Percentiles rank a stretch among this genome's conserved stretches.
Evolutionary conservation across 2,888 invertebrate species (phyloP).

Genomic region (Eilema depressum): DNA sequence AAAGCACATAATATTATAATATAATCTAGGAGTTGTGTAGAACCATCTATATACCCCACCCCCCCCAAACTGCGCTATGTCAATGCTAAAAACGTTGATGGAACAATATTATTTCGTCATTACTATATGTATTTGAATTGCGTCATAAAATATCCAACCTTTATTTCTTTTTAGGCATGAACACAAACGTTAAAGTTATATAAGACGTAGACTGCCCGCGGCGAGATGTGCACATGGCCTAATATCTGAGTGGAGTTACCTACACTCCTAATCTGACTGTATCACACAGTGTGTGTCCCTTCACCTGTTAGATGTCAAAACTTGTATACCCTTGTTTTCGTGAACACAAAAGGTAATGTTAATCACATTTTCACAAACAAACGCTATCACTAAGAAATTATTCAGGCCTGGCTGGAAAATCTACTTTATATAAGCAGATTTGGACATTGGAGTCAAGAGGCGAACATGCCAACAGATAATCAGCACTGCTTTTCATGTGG

Average conservation of each 20-base stretch:
- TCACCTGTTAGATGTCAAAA: conserved; percentile 27
- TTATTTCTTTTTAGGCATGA: background rate
- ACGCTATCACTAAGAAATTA: conserved; percentile 27
- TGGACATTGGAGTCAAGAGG: background rate
- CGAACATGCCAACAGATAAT: too few relatives aligned
- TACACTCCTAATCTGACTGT: conserved; percentile 15
- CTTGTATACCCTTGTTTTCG: conserved; percentile 30
- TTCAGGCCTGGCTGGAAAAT: conserved; percentile 1
- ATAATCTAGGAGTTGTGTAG: too few relatives aligned
- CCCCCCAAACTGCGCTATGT: too few relatives aligned
- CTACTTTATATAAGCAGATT: background rate
- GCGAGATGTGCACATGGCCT: background rate
- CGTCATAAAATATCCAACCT: background rate
- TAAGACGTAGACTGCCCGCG: background rate
- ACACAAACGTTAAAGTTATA: background rate
- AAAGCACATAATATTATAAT: too few relatives aligned
- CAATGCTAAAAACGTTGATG: too few relatives aligned
- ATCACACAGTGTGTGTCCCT: conserved; percentile 19
- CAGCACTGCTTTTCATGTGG: background rate
- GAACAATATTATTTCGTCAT: too few relatives aligned
- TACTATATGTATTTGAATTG: too few relatives aligned
- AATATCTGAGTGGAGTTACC: background rate
- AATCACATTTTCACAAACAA: conserved; percentile 28
- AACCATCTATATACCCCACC: too few relatives aligned
- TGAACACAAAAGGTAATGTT: conserved; percentile 27